A percentile compares a stretch with the other conserved stretches of the same genome.
Evolutionary conservation across 2,888 invertebrate species (phyloP).

Genomic region (Arctia plantaginis): DNA sequence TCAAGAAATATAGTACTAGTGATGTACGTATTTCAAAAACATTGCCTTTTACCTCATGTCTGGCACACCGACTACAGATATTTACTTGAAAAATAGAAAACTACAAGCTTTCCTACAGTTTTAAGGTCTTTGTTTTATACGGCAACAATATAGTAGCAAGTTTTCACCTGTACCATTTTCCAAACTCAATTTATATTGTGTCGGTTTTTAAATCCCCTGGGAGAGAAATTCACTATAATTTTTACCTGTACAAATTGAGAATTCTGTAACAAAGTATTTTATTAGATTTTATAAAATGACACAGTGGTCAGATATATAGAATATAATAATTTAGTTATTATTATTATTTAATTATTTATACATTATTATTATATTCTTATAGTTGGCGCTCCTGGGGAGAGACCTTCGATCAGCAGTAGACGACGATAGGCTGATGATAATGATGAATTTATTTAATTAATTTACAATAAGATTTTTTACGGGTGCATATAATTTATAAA

Average conservation of each 20-base stretch:
- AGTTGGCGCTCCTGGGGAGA: too few species aligned
- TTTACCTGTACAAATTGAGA: constrained; percentile 3
- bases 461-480: background rate
- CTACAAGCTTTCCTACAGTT: constrained; percentile 14
- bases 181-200: constrained; percentile 34
- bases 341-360: too few species aligned
- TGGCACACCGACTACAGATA: background rate
- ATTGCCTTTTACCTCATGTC: background rate
- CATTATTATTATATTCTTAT: too few species aligned
- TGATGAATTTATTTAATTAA: too few species aligned
- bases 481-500: background rate
- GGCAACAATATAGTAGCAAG: constrained; percentile 7
- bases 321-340: background rate
- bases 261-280: constrained; percentile 1
- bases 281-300: background rate
- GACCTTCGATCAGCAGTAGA: too few species aligned
- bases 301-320: background rate
- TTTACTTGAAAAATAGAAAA: constrained; percentile 13
- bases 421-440: too few species aligned
- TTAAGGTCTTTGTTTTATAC: constrained; percentile 13
- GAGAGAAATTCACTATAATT: constrained; percentile 11
- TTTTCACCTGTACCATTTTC: constrained; percentile 28
- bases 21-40: background rate
- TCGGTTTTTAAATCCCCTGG: constrained; percentile 13
- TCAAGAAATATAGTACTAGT: background rate